Evolutionary conservation across 64 coral and sea anemone species (phyloP).

Genomic region (Montipora sp.): DNA sequence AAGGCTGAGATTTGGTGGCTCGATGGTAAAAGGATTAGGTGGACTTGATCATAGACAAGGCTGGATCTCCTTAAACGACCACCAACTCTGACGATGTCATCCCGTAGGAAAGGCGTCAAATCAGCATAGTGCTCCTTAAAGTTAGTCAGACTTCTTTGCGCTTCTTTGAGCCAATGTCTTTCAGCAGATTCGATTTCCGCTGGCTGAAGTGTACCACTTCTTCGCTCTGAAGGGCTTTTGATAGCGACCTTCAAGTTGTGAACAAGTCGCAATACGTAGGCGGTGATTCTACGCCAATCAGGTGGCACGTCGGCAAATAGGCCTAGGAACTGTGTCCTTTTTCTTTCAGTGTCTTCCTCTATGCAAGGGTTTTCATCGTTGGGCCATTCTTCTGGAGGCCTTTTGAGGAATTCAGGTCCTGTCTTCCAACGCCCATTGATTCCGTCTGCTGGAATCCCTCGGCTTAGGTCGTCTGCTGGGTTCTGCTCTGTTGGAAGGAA

Average conservation of each 20-base stretch:
- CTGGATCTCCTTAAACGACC: conserved; percentile 16
- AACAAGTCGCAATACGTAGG: no score
- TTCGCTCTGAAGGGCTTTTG: no score
- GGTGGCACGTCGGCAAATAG: no score
- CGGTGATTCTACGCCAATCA: no score
- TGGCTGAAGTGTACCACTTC: background rate
- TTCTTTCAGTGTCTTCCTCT: no score
- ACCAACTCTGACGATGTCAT: conserved; percentile 19
- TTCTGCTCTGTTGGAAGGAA: conserved; percentile 24
- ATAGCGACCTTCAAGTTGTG: no score
- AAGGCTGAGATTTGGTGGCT: no score
- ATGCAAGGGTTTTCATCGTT: no score
- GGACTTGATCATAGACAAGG: conserved; percentile 20
- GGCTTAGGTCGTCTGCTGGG: conserved; percentile 37
- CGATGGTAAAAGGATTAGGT: conserved; percentile 4
- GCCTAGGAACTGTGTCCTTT: no score
- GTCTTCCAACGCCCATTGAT: conserved; percentile 38
- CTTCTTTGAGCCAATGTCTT: conserved; percentile 2
- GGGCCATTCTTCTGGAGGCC: conserved; percentile 33
- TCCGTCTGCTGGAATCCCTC: conserved; percentile 1
- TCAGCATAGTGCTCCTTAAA: background rate
- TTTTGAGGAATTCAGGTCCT: conserved; percentile 11
- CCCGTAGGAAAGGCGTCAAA: background rate
- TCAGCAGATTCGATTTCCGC: conserved; percentile 30
- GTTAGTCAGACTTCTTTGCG: background rate